Evolutionary conservation across 2,113 vertebrate genomes (phyloP).

Genomic region (Spermophilus dauricus): DNA sequence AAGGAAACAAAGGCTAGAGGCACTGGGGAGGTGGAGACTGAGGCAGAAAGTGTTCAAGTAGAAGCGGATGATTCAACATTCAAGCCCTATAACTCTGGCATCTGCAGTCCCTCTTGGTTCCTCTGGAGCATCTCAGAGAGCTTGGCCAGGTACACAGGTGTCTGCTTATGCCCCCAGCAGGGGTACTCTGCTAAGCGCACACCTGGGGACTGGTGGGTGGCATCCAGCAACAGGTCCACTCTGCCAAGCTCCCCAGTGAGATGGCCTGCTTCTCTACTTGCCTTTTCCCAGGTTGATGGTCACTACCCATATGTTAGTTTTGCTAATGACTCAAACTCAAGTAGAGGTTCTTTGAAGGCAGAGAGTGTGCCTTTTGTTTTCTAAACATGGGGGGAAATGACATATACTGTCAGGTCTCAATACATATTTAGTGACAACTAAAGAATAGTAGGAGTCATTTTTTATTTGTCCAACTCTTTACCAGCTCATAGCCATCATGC

Average conservation of each 20-base stretch:
- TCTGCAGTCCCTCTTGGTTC: background rate
- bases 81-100: background rate
- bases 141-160: background rate
- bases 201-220: background rate
- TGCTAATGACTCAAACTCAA: slow-evolving; percentile 33
- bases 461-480: background rate
- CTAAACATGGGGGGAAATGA: background rate
- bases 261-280: background rate
- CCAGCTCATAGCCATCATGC: background rate
- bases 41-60: background rate
- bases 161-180: background rate
- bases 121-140: background rate
- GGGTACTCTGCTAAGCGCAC: background rate
- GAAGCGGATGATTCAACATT: background rate
- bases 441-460: background rate
- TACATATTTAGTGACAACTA: slow-evolving; percentile 1
- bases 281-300: background rate
- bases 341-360: background rate
- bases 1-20: background rate
- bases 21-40: background rate
- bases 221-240: background rate
- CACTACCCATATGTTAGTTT: background rate
- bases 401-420: background rate
- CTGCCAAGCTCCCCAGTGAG: background rate
- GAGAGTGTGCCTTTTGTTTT: slow-evolving; percentile 34